These are phyloP conservation scores for Drosophila kikkawai DNA, from an alignment of 1,140 invertebrate genomes.

Conservation along the genomic window DNA sequence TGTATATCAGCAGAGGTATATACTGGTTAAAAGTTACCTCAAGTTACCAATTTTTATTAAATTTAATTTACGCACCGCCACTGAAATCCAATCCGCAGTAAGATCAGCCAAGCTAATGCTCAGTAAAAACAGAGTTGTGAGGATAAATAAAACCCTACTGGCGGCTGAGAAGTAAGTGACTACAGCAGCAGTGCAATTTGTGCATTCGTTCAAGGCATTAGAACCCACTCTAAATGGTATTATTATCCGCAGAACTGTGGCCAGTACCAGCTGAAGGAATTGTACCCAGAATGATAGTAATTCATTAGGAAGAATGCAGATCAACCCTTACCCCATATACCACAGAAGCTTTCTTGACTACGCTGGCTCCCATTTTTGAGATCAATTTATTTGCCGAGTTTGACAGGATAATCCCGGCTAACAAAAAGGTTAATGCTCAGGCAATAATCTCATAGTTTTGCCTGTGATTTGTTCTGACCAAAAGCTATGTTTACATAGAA, in stretches of 20 bases:
- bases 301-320: too few species aligned
- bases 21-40: slow-evolving; percentile 17
- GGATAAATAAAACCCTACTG: slow-evolving; percentile 7
- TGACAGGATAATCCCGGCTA: slow-evolving; percentile 17
- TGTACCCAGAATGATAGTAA: too few species aligned
- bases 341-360: not conserved
- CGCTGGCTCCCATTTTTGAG: not conserved
- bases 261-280: slow-evolving; percentile 26
- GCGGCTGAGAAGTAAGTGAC: not conserved
- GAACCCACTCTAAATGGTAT: not conserved
- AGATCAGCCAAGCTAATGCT: slow-evolving; percentile 19
- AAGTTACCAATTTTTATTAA: not conserved
- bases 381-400: not conserved
- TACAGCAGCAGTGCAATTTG: not conserved
- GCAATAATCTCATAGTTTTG: not conserved
- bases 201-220: not conserved
- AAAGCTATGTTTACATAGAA: slow-evolving; percentile 27
- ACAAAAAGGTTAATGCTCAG: not conserved
- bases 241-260: slow-evolving; percentile 28
- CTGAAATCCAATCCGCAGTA: slow-evolving; percentile 35
- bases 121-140: slow-evolving; percentile 13
- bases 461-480: slow-evolving; percentile 26
- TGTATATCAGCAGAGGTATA: slow-evolving; percentile 24
- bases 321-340: slow-evolving; percentile 30
- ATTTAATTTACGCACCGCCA: slow-evolving; percentile 18